These are phyloP conservation scores for Cephus pygmeus DNA, from an alignment of 2,888 invertebrate species.

Conservation along the genomic window DNA sequence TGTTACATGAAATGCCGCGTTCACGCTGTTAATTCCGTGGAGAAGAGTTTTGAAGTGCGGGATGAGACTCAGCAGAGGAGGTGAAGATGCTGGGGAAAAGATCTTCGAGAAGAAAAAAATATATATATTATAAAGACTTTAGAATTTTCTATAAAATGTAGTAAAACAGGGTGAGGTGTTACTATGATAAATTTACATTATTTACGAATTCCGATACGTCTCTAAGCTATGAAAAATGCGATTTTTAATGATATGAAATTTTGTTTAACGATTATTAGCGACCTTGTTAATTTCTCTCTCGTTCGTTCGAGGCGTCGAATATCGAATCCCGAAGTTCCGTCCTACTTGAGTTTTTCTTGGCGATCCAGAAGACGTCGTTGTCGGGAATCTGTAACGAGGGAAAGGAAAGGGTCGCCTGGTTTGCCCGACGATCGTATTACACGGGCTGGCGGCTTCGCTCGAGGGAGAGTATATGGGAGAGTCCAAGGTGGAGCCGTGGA, in stretches of 20 bases:
- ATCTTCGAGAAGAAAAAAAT: neutral
- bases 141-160: neutral
- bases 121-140: neutral
- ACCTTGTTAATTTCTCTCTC: neutral
- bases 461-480: constrained; percentile 8
- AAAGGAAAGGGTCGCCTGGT: constrained; percentile 11
- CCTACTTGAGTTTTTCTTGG: neutral
- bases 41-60: neutral
- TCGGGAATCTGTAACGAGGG: constrained; percentile 13
- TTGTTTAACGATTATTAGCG: neutral
- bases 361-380: neutral
- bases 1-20: constrained; percentile 31
- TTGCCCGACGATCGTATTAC: constrained; percentile 13
- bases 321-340: neutral
- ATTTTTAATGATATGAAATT: neutral
- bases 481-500: constrained; percentile 2
- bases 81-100: neutral
- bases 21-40: neutral
- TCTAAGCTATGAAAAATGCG: neutral
- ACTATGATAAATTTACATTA: constrained; percentile 9
- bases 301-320: neutral
- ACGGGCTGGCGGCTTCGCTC: constrained; percentile 8
- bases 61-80: neutral
- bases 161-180: constrained; percentile 22
- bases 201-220: neutral